Percentiles rank a stretch among this genome's conserved stretches.
Evolutionary conservation across 2,797 vertebrate species (phyloP).

Genomic region (Paguma larvata): DNA sequence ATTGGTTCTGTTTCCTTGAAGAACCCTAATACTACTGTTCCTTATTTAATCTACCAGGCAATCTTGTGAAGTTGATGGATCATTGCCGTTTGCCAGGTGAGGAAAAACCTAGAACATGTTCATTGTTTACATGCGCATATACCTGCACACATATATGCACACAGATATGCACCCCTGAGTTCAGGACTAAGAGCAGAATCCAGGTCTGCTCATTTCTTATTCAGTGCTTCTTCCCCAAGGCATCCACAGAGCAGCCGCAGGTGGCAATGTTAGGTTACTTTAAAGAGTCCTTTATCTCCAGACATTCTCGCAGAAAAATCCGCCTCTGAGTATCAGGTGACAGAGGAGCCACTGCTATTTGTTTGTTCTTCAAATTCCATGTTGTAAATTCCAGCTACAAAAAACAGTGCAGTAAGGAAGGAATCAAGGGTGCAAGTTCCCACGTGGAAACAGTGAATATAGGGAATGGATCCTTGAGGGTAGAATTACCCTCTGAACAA

Average conservation of each 20-base stretch:
- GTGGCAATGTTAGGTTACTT: neutral
- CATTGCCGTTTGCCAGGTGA: neutral
- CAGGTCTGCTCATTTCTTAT: neutral
- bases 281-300: neutral
- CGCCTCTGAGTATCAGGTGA: neutral
- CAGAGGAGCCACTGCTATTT: neutral
- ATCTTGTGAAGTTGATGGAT: neutral
- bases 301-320: neutral
- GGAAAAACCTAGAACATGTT: neutral
- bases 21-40: neutral
- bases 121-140: neutral
- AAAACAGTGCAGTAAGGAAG: neutral
- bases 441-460: neutral
- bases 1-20: neutral
- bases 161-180: rapidly evolving
- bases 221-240: neutral
- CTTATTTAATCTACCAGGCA: neutral
- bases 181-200: neutral
- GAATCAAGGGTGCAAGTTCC: neutral
- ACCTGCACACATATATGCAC: neutral
- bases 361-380: neutral
- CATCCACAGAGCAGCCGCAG: neutral
- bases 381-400: neutral
- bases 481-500: neutral
- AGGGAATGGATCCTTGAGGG: neutral